Evolutionary conservation across 2,888 invertebrate genomes (phyloP).

Genomic region (Pandemis heparana): DNA sequence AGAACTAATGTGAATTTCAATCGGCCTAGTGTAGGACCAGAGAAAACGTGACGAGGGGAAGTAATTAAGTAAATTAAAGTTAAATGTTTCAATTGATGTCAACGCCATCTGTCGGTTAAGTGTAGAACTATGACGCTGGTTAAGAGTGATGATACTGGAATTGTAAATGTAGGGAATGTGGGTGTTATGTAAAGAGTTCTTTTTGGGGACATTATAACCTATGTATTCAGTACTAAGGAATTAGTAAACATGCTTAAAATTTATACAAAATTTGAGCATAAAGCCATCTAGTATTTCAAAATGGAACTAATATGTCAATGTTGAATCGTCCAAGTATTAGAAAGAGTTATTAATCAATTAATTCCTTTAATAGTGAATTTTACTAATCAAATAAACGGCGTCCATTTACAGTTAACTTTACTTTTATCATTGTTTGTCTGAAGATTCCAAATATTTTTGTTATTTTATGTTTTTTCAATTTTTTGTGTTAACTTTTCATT

Average conservation of each 20-base stretch:
- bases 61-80: background rate
- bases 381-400: background rate
- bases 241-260: background rate
- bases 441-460: background rate
- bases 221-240: background rate
- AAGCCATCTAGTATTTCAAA: slow-evolving; percentile 23
- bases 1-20: slow-evolving; percentile 6
- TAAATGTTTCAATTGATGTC: slow-evolving; percentile 11
- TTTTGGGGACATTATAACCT: background rate
- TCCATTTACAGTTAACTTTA: background rate
- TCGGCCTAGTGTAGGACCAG: background rate
- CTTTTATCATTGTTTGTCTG: background rate
- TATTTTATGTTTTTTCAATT: background rate
- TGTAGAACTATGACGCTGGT: background rate
- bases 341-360: background rate
- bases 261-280: background rate
- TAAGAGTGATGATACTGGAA: slow-evolving; percentile 9
- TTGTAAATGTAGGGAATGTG: slow-evolving; percentile 8
- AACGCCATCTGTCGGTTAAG: slow-evolving; percentile 4
- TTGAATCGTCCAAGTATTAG: slow-evolving; percentile 29
- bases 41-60: background rate
- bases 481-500: background rate
- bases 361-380: background rate
- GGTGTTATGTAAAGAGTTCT: background rate
- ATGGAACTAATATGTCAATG: slow-evolving; percentile 19